Conservation (phyloP, 2,888 invertebrate species). For the Priocnemis perturbator region DNA sequence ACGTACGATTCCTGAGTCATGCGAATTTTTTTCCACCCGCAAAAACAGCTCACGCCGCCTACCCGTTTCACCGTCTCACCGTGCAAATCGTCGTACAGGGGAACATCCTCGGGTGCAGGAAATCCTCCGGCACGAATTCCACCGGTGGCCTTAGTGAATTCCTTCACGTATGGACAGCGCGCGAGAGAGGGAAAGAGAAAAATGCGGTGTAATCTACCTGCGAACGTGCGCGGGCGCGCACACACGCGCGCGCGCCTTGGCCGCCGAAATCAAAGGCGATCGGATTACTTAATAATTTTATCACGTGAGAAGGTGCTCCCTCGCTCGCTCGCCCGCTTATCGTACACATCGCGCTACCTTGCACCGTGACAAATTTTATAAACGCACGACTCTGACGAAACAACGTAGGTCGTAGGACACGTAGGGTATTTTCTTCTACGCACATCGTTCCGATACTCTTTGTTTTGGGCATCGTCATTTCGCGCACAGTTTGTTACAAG, state of each 20-base stretch:
- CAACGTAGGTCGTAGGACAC: too few relatives aligned
- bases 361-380: conserved; percentile 7
- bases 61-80: background rate
- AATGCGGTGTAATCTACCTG: background rate
- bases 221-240: background rate
- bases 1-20: background rate
- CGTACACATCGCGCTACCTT: too few relatives aligned
- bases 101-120: background rate
- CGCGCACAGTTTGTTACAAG: too few relatives aligned
- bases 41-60: background rate
- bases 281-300: too few relatives aligned
- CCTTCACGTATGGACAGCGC: conserved; percentile 6
- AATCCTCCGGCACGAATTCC: conserved; percentile 19
- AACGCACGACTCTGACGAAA: too few relatives aligned
- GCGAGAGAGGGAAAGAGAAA: conserved; percentile 10
- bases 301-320: too few relatives aligned
- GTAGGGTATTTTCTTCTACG: too few relatives aligned
- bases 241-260: background rate
- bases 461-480: too few relatives aligned
- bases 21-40: conserved; percentile 12
- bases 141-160: conserved; percentile 16
- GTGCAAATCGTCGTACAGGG: background rate
- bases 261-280: conserved; percentile 1
- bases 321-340: too few relatives aligned
- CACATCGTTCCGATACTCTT: too few relatives aligned